Conservation (phyloP, 1,140 invertebrate genomes). For the Pogonomyrmex barbatus region DNA sequence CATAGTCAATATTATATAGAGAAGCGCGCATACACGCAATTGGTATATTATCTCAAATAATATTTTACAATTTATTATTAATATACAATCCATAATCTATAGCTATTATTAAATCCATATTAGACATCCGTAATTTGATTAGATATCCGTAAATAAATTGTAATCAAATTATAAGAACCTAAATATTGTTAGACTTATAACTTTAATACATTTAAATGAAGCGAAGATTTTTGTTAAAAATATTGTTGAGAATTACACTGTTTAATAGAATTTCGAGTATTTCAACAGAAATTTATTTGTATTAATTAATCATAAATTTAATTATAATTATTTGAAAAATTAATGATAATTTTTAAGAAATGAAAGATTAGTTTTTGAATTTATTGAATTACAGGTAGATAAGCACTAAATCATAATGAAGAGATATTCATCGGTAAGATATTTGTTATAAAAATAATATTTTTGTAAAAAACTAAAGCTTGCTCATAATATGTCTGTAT, state of each 20-base stretch:
- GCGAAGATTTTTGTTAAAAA: not conserved
- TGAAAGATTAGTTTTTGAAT: not conserved
- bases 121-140: not conserved
- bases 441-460: not conserved
- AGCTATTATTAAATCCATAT: not conserved
- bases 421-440: constrained; percentile 70
- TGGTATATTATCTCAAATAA: not conserved
- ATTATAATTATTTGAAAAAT: too few relatives aligned
- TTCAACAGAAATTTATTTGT: not conserved
- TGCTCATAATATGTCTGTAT: too few relatives aligned
- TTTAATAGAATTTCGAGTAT: not conserved
- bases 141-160: not conserved
- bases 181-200: not conserved
- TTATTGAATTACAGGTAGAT: constrained; percentile 9
- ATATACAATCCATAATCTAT: not conserved
- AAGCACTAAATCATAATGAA: constrained; percentile 48
- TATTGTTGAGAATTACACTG: not conserved
- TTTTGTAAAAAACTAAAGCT: constrained; percentile 2
- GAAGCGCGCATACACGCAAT: too few relatives aligned
- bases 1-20: not conserved
- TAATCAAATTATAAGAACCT: not conserved
- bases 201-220: not conserved
- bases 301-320: not conserved
- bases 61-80: not conserved
- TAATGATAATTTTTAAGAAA: not conserved